Evolutionary conservation across 1,140 invertebrate species (phyloP), one percentile per base, ranked within the genome.

Genomic region (Gonatopus flavifemur): DNA sequence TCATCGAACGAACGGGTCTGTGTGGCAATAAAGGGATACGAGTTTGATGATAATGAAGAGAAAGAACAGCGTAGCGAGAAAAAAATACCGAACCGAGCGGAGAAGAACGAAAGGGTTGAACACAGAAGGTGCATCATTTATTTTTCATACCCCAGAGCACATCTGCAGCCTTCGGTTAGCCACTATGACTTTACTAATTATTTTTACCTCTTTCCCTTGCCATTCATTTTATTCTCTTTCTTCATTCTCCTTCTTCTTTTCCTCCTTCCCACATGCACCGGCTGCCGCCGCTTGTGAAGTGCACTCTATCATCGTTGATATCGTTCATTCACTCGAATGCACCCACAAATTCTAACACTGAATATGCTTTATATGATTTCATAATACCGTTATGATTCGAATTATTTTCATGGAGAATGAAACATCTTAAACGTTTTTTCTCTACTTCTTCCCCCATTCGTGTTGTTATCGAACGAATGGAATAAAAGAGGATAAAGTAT

Each of bases 11-110:
- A 30, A 45, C 52, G n/a, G 63, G 50, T 52, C 44, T 56, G 59
- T 51, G 55, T 52, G 61, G 63, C 65, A 63, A 72, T 66, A 70
- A 69, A 70, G 64, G 58, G 62, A 66, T 65, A 59, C 57, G 49
- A 52, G 60, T 57, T 59, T 48, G 43, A 8, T 2, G 24, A 24
- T n/a, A 20, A 22, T 12, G 9, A 21, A 21, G n/a, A 37, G 15
- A 20, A 16, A 16, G 41, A 43, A 12, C 18, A 18, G 30, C n/a
- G n/a, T n/a, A n/a, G n/a, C n/a, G 35, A 21, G 33, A 33, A 16
- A 47, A 28, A 41, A 45, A 30, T 47, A 46, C 25, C 40, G 36
- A 42, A 50, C 19, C 18, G 19, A 30, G 15, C 16, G 22, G 21
- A 49, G 35, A 60, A 66, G 49, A 43, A 46, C 47, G 44, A 46